Evolutionary conservation across 1,140 invertebrate genomes (phyloP).

Genomic region (Dreissena polymorpha): DNA sequence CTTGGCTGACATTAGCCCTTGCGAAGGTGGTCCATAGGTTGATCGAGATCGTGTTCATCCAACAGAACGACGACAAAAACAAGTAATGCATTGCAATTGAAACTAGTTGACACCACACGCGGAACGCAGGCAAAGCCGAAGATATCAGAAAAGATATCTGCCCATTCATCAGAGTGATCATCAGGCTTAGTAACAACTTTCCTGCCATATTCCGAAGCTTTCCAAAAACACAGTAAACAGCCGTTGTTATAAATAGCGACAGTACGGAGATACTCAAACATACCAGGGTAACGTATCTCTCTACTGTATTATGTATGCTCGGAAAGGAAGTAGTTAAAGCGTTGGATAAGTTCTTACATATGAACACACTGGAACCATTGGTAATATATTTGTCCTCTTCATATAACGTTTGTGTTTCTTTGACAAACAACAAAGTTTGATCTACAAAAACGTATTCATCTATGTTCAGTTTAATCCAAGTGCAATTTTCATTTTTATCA

Average conservation of each 20-base stretch:
- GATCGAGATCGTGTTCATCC: slow-evolving; percentile 83
- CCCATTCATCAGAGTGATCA: slow-evolving; percentile 78
- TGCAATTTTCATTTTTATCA: slow-evolving; percentile 35
- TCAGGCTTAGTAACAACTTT: slow-evolving; percentile 80
- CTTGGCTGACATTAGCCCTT: slow-evolving; percentile 51
- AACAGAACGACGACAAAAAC: slow-evolving; percentile 82
- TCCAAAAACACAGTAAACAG: slow-evolving; percentile 77
- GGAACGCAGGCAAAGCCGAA: slow-evolving; percentile 25
- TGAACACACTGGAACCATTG: slow-evolving; percentile 16
- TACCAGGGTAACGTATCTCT: slow-evolving; percentile 57
- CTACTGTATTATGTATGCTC: slow-evolving; percentile 40
- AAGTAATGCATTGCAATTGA: slow-evolving; percentile 81
- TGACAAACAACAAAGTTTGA: slow-evolving; percentile 34
- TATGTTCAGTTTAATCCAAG: neutral
- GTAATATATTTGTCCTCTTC: slow-evolving; percentile 6
- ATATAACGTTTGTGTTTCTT: slow-evolving; percentile 1
- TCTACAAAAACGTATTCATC: slow-evolving; percentile 42
- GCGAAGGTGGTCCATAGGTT: slow-evolving; percentile 84
- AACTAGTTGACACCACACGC: slow-evolving; percentile 63
- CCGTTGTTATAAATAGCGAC: slow-evolving; percentile 64
- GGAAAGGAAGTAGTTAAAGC: slow-evolving; percentile 18
- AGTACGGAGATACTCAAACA: slow-evolving; percentile 61
- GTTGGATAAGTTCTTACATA: slow-evolving; percentile 32
- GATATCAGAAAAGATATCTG: slow-evolving; percentile 79
- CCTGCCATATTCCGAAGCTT: slow-evolving; percentile 80